Percentiles rank a stretch among this genome's conserved stretches.
These are phyloP conservation scores for Corythaixoides concolor DNA, from an alignment of 2,113 vertebrate species.

Conservation along the genomic window DNA sequence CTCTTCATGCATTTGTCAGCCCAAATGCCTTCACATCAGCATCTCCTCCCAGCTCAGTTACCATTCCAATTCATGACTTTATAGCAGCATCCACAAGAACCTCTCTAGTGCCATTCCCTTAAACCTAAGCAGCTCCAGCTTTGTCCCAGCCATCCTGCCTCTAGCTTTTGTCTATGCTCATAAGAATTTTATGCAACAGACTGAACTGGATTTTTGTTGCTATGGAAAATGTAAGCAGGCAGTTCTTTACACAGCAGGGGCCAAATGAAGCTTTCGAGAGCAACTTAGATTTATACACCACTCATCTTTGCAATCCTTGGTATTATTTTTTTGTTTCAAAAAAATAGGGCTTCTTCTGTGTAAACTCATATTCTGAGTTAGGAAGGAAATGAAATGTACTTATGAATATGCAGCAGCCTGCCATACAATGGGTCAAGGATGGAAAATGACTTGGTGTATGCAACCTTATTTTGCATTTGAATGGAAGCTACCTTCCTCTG, in stretches of 20 bases:
- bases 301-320: not conserved
- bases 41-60: not conserved
- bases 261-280: not conserved
- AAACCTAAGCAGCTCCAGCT: not conserved
- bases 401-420: not conserved
- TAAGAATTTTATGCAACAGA: not conserved
- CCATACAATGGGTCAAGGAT: not conserved
- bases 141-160: not conserved
- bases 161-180: not conserved
- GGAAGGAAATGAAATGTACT: not conserved
- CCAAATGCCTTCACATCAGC: not conserved
- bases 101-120: not conserved
- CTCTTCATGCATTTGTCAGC: not conserved
- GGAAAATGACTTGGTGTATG: not conserved
- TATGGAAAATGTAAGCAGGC: not conserved
- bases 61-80: not conserved
- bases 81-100: not conserved
- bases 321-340: not conserved
- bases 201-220: not conserved
- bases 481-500: not conserved
- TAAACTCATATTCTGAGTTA: not conserved
- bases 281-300: not conserved
- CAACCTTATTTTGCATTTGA: not conserved
- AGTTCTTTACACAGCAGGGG: not conserved
- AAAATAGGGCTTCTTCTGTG: not conserved